These are phyloP conservation scores for Lophotis ruficrista DNA, from an alignment of 2,113 vertebrate genomes.

Conservation along the genomic window DNA sequence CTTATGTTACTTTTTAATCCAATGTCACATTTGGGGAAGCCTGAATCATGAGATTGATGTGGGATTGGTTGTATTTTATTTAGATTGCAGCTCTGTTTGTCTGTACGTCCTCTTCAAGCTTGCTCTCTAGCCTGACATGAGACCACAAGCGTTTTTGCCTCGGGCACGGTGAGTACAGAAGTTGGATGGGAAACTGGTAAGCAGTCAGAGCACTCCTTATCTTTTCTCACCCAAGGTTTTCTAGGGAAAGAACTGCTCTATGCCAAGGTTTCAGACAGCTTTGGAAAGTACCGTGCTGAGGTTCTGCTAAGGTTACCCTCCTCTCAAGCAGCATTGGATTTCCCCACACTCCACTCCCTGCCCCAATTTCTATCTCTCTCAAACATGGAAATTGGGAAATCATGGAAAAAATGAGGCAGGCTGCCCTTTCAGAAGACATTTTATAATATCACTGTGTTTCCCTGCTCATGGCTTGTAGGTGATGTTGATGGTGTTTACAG, in stretches of 20 bases:
- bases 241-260: not conserved
- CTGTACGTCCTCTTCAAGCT: not conserved
- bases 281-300: not conserved
- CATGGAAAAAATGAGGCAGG: constrained; percentile 1
- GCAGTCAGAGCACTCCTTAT: not conserved
- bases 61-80: not conserved
- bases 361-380: not conserved
- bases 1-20: not conserved
- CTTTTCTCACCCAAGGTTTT: not conserved
- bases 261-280: not conserved
- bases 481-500: constrained; percentile 47
- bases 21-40: not conserved
- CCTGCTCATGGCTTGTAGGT: not conserved
- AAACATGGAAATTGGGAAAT: not conserved
- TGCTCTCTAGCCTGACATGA: not conserved
- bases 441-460: constrained; percentile 2
- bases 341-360: not conserved
- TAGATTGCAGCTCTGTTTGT: not conserved
- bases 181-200: not conserved
- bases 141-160: not conserved
- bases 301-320: not conserved
- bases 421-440: constrained; percentile 39
- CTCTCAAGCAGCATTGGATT: not conserved
- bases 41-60: not conserved
- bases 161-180: not conserved